phyloP scores from a whole-genome alignment of 2,888 invertebrate species.

The Baronia brevicornis region DNA sequence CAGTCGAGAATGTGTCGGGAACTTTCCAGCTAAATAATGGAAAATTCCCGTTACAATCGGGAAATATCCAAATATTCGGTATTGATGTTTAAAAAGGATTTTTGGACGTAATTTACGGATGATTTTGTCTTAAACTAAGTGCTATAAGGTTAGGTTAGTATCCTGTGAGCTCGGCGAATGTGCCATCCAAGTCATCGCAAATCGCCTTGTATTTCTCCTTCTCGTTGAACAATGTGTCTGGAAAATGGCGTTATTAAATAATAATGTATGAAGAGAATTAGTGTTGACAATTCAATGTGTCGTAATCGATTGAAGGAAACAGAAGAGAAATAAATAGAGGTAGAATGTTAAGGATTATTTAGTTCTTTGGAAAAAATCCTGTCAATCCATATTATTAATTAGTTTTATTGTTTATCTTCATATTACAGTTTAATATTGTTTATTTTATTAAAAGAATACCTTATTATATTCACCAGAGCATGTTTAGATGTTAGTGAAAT shows the following conservation, averaged over 20 bases:
- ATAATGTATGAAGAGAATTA: conserved; percentile 38
- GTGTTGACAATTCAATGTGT: too few relatives aligned
- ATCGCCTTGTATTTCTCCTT: conserved; percentile 98
- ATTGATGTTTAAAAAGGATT: conserved; percentile 7
- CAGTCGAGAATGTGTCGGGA: too few relatives aligned
- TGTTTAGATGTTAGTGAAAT: conserved; percentile 8
- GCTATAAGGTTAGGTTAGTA: conserved; percentile 80
- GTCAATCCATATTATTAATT: conserved; percentile 2
- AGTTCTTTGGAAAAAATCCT: not conserved
- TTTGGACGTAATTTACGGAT: conserved; percentile 33
- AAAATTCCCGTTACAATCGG: too few relatives aligned
- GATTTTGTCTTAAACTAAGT: conserved; percentile 58
- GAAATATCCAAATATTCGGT: too few relatives aligned
- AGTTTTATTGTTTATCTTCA: conserved; percentile 1
- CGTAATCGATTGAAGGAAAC: conserved; percentile 1
- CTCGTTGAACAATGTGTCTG: conserved; percentile 89
- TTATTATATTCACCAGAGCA: conserved; percentile 1
- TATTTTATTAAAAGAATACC: conserved; percentile 6
- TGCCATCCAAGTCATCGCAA: conserved; percentile 97
- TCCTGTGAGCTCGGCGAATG: conserved; percentile 97
- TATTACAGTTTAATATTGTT: conserved; percentile 1
- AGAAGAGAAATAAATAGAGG: conserved; percentile 1
- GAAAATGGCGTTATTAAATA: conserved; percentile 69
- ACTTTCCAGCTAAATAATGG: too few relatives aligned
- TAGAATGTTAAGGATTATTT: conserved; percentile 5